phyloP scores from a whole-genome alignment of 1,140 invertebrate species.

The Heliothis subflexa region DNA sequence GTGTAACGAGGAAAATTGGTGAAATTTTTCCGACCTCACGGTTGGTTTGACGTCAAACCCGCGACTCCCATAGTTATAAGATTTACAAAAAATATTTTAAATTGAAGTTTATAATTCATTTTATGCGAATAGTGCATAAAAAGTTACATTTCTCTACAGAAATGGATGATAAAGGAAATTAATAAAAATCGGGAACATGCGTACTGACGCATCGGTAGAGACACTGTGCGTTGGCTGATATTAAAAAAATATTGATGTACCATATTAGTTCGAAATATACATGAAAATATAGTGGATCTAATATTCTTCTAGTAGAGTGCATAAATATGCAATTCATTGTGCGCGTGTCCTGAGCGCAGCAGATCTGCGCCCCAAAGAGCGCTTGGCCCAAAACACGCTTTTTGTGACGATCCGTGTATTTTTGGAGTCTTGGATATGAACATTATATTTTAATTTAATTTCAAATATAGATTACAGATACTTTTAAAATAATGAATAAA shows the following conservation, averaged over 20 bases:
- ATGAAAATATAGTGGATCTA: not conserved
- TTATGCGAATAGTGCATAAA: constrained; percentile 33
- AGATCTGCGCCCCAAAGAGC: not conserved
- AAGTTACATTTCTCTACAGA: constrained; percentile 7
- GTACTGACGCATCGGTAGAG: not conserved
- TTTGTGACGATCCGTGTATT: not conserved
- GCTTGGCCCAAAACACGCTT: not conserved
- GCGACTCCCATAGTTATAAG: constrained; percentile 26
- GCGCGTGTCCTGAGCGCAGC: constrained; percentile 24
- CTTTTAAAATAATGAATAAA: not conserved
- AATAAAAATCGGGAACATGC: not conserved
- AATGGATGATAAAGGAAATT: constrained; percentile 25
- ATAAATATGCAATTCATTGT: constrained; percentile 31
- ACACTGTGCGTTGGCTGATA: not conserved
- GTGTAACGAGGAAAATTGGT: constrained; percentile 71
- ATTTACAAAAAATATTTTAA: constrained; percentile 31
- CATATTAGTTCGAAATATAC: not conserved
- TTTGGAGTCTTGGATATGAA: not conserved
- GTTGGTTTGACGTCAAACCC: constrained; percentile 66
- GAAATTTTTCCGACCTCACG: constrained; percentile 74
- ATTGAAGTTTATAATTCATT: constrained; percentile 18
- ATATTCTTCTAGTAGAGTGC: not conserved
- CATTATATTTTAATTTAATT: not conserved
- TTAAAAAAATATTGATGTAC: constrained; percentile 35
- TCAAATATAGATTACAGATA: not conserved